Evolutionary conservation across 2,113 vertebrate genomes (phyloP).

Genomic region (Asarcornis scutulata): DNA sequence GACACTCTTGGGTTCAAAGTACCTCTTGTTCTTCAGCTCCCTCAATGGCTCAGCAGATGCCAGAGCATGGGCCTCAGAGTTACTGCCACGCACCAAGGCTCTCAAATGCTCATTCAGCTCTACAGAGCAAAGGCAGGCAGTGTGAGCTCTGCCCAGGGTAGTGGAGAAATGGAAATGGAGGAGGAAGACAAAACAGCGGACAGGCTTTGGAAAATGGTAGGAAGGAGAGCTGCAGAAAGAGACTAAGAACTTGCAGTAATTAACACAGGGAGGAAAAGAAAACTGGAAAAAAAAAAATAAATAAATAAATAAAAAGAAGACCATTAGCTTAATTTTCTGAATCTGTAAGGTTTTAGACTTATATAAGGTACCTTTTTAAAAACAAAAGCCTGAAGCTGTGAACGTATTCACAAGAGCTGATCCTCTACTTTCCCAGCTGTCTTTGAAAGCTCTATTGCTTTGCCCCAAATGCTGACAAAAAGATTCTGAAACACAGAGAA

Average conservation of each 20-base stretch:
- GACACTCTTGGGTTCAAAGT: not conserved
- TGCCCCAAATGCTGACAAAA: not conserved
- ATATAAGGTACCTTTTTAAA: not conserved
- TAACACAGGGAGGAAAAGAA: not conserved
- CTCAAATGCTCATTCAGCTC: not conserved
- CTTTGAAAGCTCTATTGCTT: not conserved
- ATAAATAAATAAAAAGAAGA: not conserved
- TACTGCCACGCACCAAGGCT: not conserved
- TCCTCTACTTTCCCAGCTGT: not conserved
- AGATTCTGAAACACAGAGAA: not conserved
- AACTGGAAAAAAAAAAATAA: not conserved
- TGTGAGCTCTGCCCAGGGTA: not conserved
- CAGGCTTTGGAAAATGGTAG: not conserved
- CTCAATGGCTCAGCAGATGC: not conserved
- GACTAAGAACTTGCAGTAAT: not conserved
- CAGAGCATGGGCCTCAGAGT: not conserved
- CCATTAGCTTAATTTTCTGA: not conserved
- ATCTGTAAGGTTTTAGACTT: not conserved
- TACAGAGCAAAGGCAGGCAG: not conserved
- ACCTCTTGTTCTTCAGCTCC: not conserved
- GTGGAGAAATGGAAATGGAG: not conserved
- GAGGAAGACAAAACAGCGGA: not conserved
- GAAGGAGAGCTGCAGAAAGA: not conserved
- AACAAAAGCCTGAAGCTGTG: not conserved
- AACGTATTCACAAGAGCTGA: not conserved